Evolutionary conservation across 2,113 vertebrate genomes (phyloP), one percentile per base, ranked within the genome.

Genomic region (Platichthys flesus): DNA sequence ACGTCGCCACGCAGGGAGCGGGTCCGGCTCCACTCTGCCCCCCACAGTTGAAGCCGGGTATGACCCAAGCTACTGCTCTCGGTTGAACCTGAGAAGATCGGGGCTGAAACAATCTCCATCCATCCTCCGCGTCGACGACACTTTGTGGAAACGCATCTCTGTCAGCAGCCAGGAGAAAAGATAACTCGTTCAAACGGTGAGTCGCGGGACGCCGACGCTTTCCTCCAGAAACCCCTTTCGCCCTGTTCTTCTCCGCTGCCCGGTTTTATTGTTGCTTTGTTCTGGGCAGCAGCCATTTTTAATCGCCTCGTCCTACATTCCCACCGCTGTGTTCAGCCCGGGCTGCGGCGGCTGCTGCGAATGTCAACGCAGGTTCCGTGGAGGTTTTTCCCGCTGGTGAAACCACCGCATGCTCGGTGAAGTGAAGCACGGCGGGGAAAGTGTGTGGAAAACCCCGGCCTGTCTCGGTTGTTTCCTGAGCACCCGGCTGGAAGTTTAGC

Each of bases 261-360:
- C 81, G 60, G 83, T 89, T 92, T 93, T 92, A 92, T 92, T 93
- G 92, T 93, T 88, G 94, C 94, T 95, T 95, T 95, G 94, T 95
- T 95, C 94, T 93, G 90, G 78, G 89, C 87, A 92, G 94, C 94
- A 90, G 94, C 94, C 94, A 95, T 95, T 91, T 95, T 95, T 94
- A 94, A 94, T 94, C 93, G 91, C 82, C 89, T 90, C 86, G 90
- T 90, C 90, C 90, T 92, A 89, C 78, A 89, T 91, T 89, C 73
- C 77, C 78, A 78, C 86, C 82, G 73, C 85, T 78, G 75, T 78
- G 62, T 80, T 71, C 79, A 49, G 55, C 60, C 75, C 84, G 64
- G 21, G 52, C 62, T 31, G 40, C 10, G 40, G 40, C 40, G 10
- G 40, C 40, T 42, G 40, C 40, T 42, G 15, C 45, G 86, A 74